A percentile compares a stretch with the other conserved stretches of the same genome.
Conservation (phyloP, 2,888 invertebrate genomes). For the Drosophila kuntzei region DNA sequence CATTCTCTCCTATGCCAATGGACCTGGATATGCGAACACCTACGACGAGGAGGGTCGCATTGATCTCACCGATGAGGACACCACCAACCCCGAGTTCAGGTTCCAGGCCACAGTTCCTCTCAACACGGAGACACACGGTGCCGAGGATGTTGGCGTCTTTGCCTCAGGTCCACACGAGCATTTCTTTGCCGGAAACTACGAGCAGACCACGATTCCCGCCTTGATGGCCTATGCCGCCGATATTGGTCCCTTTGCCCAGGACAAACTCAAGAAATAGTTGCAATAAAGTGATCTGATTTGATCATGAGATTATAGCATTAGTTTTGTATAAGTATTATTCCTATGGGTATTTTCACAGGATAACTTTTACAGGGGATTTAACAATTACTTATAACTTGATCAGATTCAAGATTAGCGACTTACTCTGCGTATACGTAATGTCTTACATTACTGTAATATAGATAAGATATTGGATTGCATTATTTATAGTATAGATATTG, state of each 20-base stretch:
- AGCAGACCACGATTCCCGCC: constrained; percentile 92
- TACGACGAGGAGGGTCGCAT: constrained; percentile 62
- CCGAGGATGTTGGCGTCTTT: constrained; percentile 92
- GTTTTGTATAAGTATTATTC: constrained; percentile 1
- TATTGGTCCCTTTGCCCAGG: constrained; percentile 87
- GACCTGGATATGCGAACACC: constrained; percentile 87
- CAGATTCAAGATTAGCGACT: not conserved
- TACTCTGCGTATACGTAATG: not conserved
- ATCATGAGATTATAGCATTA: constrained; percentile 21
- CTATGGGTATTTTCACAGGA: not conserved
- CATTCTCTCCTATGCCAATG: constrained; percentile 91
- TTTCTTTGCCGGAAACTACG: constrained; percentile 91
- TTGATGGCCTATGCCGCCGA: constrained; percentile 90
- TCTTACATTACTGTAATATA: not conserved
- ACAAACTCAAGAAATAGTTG: constrained; percentile 43
- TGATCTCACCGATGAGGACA: constrained; percentile 68
- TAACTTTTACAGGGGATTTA: not conserved
- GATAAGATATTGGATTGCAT: not conserved
- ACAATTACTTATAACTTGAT: not conserved
- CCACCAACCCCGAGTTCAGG: constrained; percentile 65
- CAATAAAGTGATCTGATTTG: constrained; percentile 30
- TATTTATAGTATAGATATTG: not conserved
- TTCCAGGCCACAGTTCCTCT: constrained; percentile 89
- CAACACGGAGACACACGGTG: constrained; percentile 89
- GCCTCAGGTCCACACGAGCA: constrained; percentile 92